These are phyloP conservation scores for Nestor notabilis DNA, from an alignment of 2,113 vertebrate species.

Conservation along the genomic window DNA sequence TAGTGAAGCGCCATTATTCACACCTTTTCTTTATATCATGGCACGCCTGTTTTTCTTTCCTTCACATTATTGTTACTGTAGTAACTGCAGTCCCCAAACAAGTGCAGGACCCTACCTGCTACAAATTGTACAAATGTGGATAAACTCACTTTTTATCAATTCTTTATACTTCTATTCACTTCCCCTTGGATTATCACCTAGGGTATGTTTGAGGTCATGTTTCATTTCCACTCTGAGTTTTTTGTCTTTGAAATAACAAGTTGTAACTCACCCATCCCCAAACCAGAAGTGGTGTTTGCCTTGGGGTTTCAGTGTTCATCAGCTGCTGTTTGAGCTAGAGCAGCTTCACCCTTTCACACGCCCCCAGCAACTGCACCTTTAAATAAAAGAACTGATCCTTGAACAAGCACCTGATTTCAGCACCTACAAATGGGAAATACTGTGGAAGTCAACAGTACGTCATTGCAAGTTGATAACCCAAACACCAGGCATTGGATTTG, in stretches of 20 bases:
- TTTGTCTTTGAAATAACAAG: neutral
- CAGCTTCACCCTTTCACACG: neutral
- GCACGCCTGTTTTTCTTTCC: neutral
- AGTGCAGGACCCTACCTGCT: neutral
- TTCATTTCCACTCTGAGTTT: neutral
- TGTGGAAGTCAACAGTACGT: neutral
- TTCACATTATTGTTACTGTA: neutral
- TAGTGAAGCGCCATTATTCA: neutral
- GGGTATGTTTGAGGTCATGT: neutral
- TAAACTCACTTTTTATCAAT: neutral
- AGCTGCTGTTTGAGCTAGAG: neutral
- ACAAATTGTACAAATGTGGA: neutral
- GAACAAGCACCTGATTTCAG: neutral
- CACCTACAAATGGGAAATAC: neutral
- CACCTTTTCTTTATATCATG: neutral
- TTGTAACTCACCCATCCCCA: neutral
- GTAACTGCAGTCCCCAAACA: neutral
- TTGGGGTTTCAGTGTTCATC: neutral
- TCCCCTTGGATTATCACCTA: neutral
- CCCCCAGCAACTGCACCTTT: neutral
- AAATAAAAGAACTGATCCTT: neutral
- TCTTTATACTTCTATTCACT: neutral
- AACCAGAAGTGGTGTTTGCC: neutral
- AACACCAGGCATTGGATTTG: neutral
- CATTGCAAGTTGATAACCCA: neutral